phyloP scores from a whole-genome alignment of 2,113 vertebrate species.

The Nyctereutes procyonoides region DNA sequence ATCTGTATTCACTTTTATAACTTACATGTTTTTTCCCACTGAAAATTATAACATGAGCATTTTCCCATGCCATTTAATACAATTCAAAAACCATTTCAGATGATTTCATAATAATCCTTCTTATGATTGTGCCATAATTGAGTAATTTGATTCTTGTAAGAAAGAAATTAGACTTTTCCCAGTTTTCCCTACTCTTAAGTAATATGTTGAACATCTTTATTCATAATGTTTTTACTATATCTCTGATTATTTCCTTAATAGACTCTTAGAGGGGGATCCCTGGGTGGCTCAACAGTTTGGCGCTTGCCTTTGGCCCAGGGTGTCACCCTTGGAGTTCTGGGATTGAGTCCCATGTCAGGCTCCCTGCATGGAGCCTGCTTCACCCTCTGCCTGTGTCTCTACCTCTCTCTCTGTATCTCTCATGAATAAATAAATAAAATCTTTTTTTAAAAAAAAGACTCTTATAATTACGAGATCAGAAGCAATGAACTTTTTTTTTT shows the following conservation, averaged over 20 bases:
- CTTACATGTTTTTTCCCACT: neutral
- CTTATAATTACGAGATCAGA: neutral
- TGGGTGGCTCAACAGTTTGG: too few relatives aligned
- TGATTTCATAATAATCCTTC: neutral
- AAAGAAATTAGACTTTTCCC: constrained; percentile 17
- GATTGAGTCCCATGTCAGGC: rapidly evolving
- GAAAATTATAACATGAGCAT: neutral
- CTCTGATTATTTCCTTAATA: neutral
- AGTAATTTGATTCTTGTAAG: constrained; percentile 50
- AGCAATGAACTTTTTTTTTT: neutral
- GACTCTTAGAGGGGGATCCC: neutral
- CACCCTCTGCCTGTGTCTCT: too few relatives aligned
- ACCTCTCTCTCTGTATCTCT: too few relatives aligned
- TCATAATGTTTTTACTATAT: neutral
- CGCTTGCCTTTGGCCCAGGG: too few relatives aligned
- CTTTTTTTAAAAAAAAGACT: too few relatives aligned
- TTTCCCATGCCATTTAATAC: constrained; percentile 36
- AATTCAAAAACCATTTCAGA: neutral
- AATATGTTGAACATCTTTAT: constrained; percentile 18
- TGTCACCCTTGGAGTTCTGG: too few relatives aligned
- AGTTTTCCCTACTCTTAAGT: neutral
- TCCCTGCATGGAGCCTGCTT: too few relatives aligned
- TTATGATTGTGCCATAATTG: neutral
- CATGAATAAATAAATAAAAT: too few relatives aligned
- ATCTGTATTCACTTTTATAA: constrained; percentile 30